Conservation (phyloP, 2,797 vertebrate species). For the Danio kyathit region DNA sequence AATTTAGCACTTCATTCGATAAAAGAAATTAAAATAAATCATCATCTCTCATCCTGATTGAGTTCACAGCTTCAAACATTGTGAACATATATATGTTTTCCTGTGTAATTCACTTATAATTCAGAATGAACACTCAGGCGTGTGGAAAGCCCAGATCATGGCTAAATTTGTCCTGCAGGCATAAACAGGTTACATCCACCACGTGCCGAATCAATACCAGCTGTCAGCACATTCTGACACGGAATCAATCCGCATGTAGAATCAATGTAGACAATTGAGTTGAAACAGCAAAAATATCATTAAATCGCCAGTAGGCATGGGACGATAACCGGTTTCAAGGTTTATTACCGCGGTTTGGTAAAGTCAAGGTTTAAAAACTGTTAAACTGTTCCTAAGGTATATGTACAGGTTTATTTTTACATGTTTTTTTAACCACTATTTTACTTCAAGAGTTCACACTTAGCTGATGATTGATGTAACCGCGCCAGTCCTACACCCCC, state of each 20-base stretch:
- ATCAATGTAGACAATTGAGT: constrained; percentile 29
- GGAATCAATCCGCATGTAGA: constrained; percentile 25
- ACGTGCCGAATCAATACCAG: constrained; percentile 21
- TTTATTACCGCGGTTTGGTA: no score
- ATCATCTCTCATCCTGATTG: background rate
- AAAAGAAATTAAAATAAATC: background rate
- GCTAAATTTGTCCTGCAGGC: constrained; percentile 16
- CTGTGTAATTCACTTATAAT: background rate
- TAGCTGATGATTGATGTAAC: no score
- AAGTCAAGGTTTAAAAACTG: no score
- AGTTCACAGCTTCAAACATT: no score
- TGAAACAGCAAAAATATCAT: constrained; percentile 30
- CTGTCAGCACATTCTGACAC: constrained; percentile 35
- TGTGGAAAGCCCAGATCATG: constrained; percentile 22
- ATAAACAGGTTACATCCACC: constrained; percentile 4
- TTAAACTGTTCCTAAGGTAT: no score
- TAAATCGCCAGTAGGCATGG: no score
- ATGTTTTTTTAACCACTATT: no score
- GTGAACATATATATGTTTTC: no score
- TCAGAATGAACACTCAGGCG: background rate
- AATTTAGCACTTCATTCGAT: background rate
- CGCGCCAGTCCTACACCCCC: no score
- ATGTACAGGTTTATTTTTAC: no score
- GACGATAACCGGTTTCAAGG: no score
- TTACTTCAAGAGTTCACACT: no score